Evolutionary conservation across 2,888 invertebrate genomes (phyloP), one percentile per base, ranked within the genome.

Genomic region (Tanaodytes sp.): DNA sequence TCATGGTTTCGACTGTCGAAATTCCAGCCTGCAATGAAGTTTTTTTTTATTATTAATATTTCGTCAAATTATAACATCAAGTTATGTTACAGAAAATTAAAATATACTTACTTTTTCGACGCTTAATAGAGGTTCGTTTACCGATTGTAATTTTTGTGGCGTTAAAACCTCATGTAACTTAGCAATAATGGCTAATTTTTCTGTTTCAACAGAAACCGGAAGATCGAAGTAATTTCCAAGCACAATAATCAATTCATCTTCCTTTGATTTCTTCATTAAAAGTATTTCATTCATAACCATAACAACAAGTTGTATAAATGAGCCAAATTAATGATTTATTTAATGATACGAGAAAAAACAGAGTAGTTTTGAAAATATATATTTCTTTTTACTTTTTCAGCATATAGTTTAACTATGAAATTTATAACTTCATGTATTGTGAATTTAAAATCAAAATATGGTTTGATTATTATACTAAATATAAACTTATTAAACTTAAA

Each of bases 61-160:
- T n/a, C n/a, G n/a, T n/a, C n/a, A n/a, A n/a, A n/a, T n/a, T n/a
- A n/a, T n/a, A n/a, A n/a, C n/a, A n/a, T n/a, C n/a, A n/a, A 27
- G 9, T 27, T 27, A 6, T 6, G 9, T 27, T 27, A 27, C 27
- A 6, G 4, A 27, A 6, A 27, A 27, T 27, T 27, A 6, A 27
- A 19, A 20, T 49, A 36, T 3, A 6, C n/a, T 33, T 33, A 33
- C 12, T 33, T 6, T n/a, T 52, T 52, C 51, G 5, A 39, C 20
- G 12, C 36, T 15, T 11, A 52, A 27, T 8, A 52, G 30, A 23
- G 51, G 51, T 52, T 52, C 51, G 16, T 52, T 39, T 1, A 52
- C 27, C 5, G 39, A 39, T 30, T 39, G 23, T 8, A 52, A 52
- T n/a, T 16, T 39, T 23, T 15, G 15, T 0, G 39, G 31, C 6